Conservation (phyloP, 2,888 invertebrate species). For the Drymonia ruficornis region DNA sequence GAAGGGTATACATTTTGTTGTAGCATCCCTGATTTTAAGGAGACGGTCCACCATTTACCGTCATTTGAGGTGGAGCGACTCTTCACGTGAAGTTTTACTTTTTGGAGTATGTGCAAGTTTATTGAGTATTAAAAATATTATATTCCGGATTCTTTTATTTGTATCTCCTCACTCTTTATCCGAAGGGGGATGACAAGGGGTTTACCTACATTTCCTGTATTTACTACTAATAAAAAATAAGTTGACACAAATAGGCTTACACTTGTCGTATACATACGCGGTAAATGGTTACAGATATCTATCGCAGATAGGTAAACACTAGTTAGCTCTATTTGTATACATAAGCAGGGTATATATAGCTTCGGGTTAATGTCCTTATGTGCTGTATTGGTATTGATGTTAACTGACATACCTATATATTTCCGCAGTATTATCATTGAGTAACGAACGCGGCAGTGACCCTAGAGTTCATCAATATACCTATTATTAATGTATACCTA, state of each 20-base stretch:
- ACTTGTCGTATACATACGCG: no score
- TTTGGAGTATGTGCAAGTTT: neutral
- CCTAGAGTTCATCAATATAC: neutral
- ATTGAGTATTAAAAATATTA: neutral
- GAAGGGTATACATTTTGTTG: constrained; percentile 87
- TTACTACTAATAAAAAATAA: no score
- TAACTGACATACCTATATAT: constrained; percentile 1
- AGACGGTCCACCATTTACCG: constrained; percentile 80
- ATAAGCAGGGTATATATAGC: neutral
- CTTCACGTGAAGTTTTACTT: constrained; percentile 42
- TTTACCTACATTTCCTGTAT: no score
- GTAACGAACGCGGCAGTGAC: neutral
- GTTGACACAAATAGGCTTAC: no score
- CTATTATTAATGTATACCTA: neutral
- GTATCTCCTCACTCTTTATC: no score
- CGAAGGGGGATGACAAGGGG: no score
- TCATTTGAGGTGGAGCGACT: constrained; percentile 71
- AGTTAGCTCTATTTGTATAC: neutral
- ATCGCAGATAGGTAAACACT: neutral
- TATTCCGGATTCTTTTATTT: no score
- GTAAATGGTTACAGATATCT: no score
- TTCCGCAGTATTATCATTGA: constrained; percentile 1
- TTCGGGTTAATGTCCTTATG: constrained; percentile 28
- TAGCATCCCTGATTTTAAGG: constrained; percentile 79
- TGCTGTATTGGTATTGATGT: constrained; percentile 19